Base-by-base conservation (phyloP, 2,888 invertebrate genomes). In the Latheticus oryzae region DNA sequence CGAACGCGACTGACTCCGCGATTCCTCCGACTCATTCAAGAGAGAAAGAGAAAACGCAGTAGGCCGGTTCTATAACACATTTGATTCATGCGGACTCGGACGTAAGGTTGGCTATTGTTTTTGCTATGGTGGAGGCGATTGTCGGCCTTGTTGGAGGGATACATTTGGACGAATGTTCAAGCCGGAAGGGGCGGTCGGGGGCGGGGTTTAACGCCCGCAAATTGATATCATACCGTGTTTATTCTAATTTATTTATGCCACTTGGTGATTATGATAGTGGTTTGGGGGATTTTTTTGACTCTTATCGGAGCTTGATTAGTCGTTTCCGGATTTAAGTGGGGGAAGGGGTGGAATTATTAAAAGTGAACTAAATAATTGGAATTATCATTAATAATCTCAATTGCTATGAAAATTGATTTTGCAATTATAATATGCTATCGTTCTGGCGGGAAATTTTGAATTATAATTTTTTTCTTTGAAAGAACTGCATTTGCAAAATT, bases 41-140 rank as follows among this genome's bases (percentile, higher is more conserved):
- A 51, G 60, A 57, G 45, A 60, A 64, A 65, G 68, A 68, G 11
- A 9, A 9, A 28, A 11, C 63, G 59, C 61, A 62, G 72, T 67
- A 71, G 73, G 73, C 67, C 60, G 71, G 70, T 68, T 69, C 67
- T 66, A 56, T 61, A 63, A 64, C 56, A 53, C 61, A 65, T 64
- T 70, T 69, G 72, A 69, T 70, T 69, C 73, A 67, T 74, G 73
- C 72, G 66, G 62, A 67, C 50, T 63, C 58, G 64, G 19, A 8
- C 71, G 71, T 74, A 74, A 75, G 75, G 74, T 68, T 68, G 67
- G 71, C 61, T 70, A 69, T 74, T 71, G 69, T 72, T 69, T 70
- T 70, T 68, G 63, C 60, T 12, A n/a, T 24, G 53, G 38, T 23
- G 50, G 54, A 52, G 51, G 37, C 58, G 61, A 61, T 59, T 61